phyloP scores from a whole-genome alignment of 1,140 invertebrate species.

The Leptoteleia sp. region DNA sequence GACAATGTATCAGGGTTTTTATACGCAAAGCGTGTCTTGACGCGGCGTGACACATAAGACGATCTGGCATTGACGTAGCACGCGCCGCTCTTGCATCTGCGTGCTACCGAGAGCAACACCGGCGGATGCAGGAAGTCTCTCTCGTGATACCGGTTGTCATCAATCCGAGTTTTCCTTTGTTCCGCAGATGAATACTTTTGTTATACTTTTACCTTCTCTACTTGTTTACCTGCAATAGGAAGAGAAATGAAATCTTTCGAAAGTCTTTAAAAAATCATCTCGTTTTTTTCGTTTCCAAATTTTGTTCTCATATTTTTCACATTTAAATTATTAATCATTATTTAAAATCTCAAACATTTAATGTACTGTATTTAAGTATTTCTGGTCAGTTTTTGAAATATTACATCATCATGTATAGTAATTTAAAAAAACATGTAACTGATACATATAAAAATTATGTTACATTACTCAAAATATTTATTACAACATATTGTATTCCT shows the following conservation, averaged over 20 bases:
- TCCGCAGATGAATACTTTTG: conserved; percentile 25
- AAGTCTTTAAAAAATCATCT: not conserved
- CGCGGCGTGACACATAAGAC: conserved; percentile 55
- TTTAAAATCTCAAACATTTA: too few relatives aligned
- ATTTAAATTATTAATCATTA: not conserved
- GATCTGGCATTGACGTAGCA: conserved; percentile 46
- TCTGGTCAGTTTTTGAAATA: too few relatives aligned
- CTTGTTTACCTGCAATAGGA: conserved; percentile 21
- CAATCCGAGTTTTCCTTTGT: conserved; percentile 51
- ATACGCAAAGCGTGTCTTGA: conserved; percentile 40
- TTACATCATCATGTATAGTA: too few relatives aligned
- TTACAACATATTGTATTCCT: too few relatives aligned
- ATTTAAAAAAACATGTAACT: too few relatives aligned
- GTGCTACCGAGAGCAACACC: conserved; percentile 32
- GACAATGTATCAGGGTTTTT: conserved; percentile 39
- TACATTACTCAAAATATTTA: too few relatives aligned
- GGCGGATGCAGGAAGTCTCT: conserved; percentile 58
- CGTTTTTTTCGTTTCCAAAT: too few relatives aligned
- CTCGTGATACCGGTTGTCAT: conserved; percentile 58
- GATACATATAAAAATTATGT: too few relatives aligned
- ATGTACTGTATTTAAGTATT: too few relatives aligned
- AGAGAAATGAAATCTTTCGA: conserved; percentile 9
- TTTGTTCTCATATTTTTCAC: too few relatives aligned
- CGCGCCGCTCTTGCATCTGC: conserved; percentile 51
- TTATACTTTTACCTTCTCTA: conserved; percentile 28